These are phyloP conservation scores for Bubo blakistoni DNA, from an alignment of 2,113 vertebrate genomes.

Conservation along the genomic window DNA sequence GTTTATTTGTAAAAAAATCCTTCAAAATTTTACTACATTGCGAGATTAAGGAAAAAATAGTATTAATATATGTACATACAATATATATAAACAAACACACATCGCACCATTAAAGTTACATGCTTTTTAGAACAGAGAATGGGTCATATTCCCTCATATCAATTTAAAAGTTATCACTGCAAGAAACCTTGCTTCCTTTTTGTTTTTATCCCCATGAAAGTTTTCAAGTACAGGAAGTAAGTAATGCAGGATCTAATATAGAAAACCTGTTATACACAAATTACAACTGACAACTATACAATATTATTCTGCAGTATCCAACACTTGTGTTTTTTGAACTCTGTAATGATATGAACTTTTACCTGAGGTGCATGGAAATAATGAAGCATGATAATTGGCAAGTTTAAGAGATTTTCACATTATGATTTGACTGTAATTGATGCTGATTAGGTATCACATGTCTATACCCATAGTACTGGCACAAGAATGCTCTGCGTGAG, in stretches of 20 bases:
- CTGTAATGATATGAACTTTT: slow-evolving; percentile 59
- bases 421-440: slow-evolving; percentile 42
- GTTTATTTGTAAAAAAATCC: slow-evolving; percentile 77
- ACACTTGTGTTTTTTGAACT: slow-evolving; percentile 27
- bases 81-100: slow-evolving; percentile 68
- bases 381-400: slow-evolving; percentile 33
- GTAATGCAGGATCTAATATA: slow-evolving; percentile 63
- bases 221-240: slow-evolving; percentile 76
- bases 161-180: slow-evolving; percentile 62
- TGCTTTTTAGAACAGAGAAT: slow-evolving; percentile 74
- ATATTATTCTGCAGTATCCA: slow-evolving; percentile 26
- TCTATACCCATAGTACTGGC: slow-evolving; percentile 54
- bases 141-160: slow-evolving; percentile 67
- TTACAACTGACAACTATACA: slow-evolving; percentile 49
- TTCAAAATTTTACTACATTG: slow-evolving; percentile 71
- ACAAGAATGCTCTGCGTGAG: slow-evolving; percentile 46
- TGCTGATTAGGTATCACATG: slow-evolving; percentile 18
- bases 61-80: slow-evolving; percentile 77
- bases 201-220: slow-evolving; percentile 60
- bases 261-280: slow-evolving; percentile 64
- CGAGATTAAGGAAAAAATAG: slow-evolving; percentile 78
- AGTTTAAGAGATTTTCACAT: slow-evolving; percentile 42
- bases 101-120: slow-evolving; percentile 72
- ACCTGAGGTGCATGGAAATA: slow-evolving; percentile 73
- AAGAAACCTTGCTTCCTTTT: slow-evolving; percentile 67